Evolutionary conservation across 2,888 invertebrate species (phyloP), one percentile per base, ranked within the genome.

Genomic region (Uropetala carovei): DNA sequence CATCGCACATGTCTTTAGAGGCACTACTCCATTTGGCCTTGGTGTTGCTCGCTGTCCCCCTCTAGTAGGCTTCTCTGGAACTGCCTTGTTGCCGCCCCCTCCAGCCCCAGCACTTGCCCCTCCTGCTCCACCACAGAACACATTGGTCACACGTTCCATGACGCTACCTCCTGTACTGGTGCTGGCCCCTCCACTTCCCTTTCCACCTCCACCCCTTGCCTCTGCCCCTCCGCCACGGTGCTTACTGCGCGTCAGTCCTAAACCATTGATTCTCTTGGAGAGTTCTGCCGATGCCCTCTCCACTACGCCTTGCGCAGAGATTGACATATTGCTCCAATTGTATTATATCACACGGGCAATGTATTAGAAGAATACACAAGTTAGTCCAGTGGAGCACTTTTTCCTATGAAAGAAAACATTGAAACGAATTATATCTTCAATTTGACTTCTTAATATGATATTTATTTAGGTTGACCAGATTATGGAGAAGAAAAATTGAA

Each of bases 241-340:
- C 93, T 96, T 96, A 93, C 96, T 96, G 92, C 96, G 96, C 94
- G 97, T 97, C 94, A 97, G 95, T 92, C 97, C 97, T 94, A 98
- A 96, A 93, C 98, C 98, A 94, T 98, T 98, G 95, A 98, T 98
- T 94, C 98, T 97, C 94, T 98, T 98, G 94, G 98, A 97, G 93
- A 98, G 96, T 95, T 98, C 98, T 93, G 98, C 98, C 94, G 98
- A 98, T 94, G 98, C 98, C 94, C 98, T 97, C 96, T 98, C 98
- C 95, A 98, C 98, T 94, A 98, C 98, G 94, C 98, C 98, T 95
- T 98, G 98, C 94, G 98, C 97, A 94, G 98, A 98, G 95, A 98
- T 97, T 94, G 97, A 97, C 95, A 92, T 92, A 64, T 16, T 89
- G 89, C 22, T 75, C 75, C 43, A 43, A 43, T 43, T 43, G 43